phyloP scores from a whole-genome alignment of 2,113 vertebrate species.

The Panurus biarmicus region DNA sequence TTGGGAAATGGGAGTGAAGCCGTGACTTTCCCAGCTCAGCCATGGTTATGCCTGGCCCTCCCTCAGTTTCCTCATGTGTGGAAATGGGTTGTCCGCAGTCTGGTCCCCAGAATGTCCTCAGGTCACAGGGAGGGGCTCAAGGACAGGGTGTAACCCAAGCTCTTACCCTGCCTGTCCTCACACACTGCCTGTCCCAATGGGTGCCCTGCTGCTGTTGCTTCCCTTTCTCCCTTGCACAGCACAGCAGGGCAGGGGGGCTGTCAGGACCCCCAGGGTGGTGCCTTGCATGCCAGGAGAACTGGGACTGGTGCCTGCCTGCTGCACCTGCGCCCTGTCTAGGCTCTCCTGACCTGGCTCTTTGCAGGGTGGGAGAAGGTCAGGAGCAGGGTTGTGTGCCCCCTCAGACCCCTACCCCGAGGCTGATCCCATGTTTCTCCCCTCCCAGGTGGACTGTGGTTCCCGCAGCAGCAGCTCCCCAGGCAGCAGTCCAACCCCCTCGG shows the following conservation, averaged over 20 bases:
- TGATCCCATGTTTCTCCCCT: accelerated
- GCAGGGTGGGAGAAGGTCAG: background rate
- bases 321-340: background rate
- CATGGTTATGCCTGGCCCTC: accelerated
- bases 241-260: accelerated
- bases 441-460: conserved; percentile 78
- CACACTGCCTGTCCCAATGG: background rate
- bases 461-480: conserved; percentile 59
- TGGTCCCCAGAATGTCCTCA: background rate
- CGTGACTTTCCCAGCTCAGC: accelerated
- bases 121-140: background rate
- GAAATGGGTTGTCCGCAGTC: background rate
- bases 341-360: background rate
- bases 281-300: background rate
- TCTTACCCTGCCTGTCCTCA: background rate
- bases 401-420: accelerated
- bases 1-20: background rate
- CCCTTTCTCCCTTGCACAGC: accelerated
- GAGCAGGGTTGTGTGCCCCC: background rate
- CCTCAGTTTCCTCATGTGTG: accelerated
- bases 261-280: accelerated
- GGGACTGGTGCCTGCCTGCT: too few relatives aligned
- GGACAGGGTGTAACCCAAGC: background rate
- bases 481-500: conserved; percentile 56
- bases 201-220: background rate